A percentile compares a stretch with the other conserved stretches of the same genome.
phyloP scores from a whole-genome alignment of 2,888 invertebrate genomes.

The Drosophila aldrichi region DNA sequence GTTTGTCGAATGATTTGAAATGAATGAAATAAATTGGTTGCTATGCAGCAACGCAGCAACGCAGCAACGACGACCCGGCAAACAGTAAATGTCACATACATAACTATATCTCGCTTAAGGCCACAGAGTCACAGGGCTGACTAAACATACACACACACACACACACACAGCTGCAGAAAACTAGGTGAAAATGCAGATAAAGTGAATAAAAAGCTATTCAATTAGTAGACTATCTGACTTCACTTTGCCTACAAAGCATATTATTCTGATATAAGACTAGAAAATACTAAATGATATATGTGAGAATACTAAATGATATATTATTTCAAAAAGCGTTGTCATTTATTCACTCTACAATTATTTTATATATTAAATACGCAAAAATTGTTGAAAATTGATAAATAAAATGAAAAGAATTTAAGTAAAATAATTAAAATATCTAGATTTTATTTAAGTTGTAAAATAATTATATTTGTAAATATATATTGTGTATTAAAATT shows the following conservation, averaged over 20 bases:
- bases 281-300: not conserved
- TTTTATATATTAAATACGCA: too few relatives aligned
- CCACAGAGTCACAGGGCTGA: constrained; percentile 12
- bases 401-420: too few relatives aligned
- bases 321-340: not conserved
- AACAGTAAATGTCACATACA: constrained; percentile 48
- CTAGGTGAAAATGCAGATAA: not conserved
- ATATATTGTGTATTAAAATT: too few relatives aligned
- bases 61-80: constrained; percentile 22
- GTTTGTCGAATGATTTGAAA: constrained; percentile 63
- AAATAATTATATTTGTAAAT: too few relatives aligned
- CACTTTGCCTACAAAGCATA: not conserved
- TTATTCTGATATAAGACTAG: too few relatives aligned
- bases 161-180: constrained; percentile 6
- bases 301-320: too few relatives aligned
- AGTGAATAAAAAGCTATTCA: not conserved
- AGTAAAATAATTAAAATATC: too few relatives aligned
- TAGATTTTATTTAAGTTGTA: too few relatives aligned
- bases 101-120: constrained; percentile 28
- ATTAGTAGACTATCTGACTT: constrained; percentile 7
- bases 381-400: too few relatives aligned
- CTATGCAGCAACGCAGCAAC: constrained; percentile 23
- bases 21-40: constrained; percentile 65
- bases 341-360: not conserved
- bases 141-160: constrained; percentile 9